Conservation (phyloP, 2,113 vertebrate genomes). For the Amia ocellicauda region DNA sequence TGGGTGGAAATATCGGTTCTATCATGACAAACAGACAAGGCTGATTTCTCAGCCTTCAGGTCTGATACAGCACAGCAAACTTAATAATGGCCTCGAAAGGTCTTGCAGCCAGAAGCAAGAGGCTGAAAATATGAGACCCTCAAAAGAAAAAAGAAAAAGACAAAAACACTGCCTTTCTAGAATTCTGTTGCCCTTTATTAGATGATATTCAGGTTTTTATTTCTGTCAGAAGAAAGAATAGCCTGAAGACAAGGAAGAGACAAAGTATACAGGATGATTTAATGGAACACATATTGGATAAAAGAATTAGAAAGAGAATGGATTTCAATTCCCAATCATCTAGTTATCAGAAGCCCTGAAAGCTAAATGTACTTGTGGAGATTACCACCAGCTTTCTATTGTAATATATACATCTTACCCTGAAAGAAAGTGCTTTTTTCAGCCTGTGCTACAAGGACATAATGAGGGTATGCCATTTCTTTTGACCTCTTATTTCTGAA, state of each 20-base stretch:
- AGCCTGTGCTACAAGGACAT: constrained; percentile 1
- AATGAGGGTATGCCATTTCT: neutral
- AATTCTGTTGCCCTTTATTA: neutral
- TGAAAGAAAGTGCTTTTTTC: neutral
- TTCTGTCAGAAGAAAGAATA: no score
- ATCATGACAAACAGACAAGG: no score
- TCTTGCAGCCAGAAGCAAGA: neutral
- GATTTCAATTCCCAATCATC: neutral
- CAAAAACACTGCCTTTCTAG: neutral
- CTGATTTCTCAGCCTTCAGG: no score
- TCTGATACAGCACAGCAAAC: no score
- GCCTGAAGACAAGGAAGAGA: neutral
- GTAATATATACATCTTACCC: neutral
- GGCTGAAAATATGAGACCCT: neutral
- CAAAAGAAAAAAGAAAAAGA: neutral
- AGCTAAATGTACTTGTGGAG: neutral
- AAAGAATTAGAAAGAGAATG: neutral
- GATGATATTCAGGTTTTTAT: no score
- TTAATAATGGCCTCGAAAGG: no score
- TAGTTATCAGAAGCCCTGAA: neutral
- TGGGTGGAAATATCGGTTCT: no score
- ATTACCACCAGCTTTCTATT: neutral
- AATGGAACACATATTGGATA: constrained; percentile 11
- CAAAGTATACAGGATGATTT: neutral
- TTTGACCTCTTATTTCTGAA: neutral